Evolutionary conservation across 2,888 invertebrate species (phyloP), one percentile per base, ranked within the genome.

Genomic region (Cryptocheilus praepositus): DNA sequence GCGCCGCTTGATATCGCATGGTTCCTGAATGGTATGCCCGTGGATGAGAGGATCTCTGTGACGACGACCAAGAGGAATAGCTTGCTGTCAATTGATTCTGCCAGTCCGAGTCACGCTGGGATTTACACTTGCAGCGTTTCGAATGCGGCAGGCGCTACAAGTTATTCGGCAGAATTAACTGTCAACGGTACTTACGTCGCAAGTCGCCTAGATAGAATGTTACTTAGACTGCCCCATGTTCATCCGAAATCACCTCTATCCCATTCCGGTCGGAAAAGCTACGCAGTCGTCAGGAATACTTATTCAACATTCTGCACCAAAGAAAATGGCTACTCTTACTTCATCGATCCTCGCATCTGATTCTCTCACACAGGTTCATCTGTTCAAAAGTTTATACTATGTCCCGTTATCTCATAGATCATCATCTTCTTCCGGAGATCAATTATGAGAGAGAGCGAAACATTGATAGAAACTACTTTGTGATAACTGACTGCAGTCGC

Each of bases 1-100:
- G 90, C 94, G 79, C 95, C 95, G 22, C 91, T 95, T 73, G 91
- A 91, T 69, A 92, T 96, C 74, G 91, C 91, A 64, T 96, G 96
- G 96, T 91, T 91, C 68, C 91, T 94, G 84, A 92, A 94, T 83
- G 93, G 92, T 77, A 89, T 90, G 73, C 91, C 92, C 68, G 92
- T 93, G 64, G 80, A 73, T 54, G 66, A 72, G 59, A 74, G 55
- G 49, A 74, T 79, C 69, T 79, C 74, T 21, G 71, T 79, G 45
- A 79, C 84, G 46, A 83, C 79, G 7, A 83, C 80, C 73, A 85
- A 84, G 89, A 79, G 90, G 72, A 89, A 89, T 67, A 91, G 91
- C 81, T 89, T 91, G 44, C 85, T 93, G 58, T 91, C 91, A 70
- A 92, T 93, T 69, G 92, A 92, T 75, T 91, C 91, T 15, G 92